A percentile compares a stretch with the other conserved stretches of the same genome.
These are phyloP conservation scores for Eulemur albifrons DNA, from an alignment of 2,797 vertebrate species.

Conservation along the genomic window DNA sequence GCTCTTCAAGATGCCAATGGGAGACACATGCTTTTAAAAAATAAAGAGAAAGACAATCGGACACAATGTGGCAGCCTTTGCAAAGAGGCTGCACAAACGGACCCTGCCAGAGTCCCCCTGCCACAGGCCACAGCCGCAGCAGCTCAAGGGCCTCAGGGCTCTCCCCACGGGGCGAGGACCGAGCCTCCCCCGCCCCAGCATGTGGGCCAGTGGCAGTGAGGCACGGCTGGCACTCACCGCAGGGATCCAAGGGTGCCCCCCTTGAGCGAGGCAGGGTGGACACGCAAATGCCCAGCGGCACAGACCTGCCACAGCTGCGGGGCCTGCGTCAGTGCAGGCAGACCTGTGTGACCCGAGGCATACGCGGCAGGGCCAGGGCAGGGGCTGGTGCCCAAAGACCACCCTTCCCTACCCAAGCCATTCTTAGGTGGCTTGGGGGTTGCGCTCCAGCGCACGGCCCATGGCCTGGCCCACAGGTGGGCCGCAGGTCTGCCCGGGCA, in stretches of 20 bases:
- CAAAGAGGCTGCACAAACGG: background rate
- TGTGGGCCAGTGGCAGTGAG: background rate
- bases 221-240: background rate
- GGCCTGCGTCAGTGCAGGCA: background rate
- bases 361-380: background rate
- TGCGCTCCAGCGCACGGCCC: background rate
- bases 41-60: conserved; percentile 41
- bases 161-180: background rate
- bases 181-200: background rate
- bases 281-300: background rate
- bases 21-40: conserved; percentile 48
- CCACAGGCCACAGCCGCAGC: accelerated
- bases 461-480: background rate
- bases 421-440: background rate
- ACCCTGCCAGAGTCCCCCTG: background rate
- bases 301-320: background rate
- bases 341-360: background rate
- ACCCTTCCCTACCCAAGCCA: background rate
- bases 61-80: background rate
- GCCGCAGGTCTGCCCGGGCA: background rate
- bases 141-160: background rate
- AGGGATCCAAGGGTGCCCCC: background rate
- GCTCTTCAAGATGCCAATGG: conserved; percentile 61
- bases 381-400: background rate
- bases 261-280: background rate